Evolutionary conservation across 2,797 vertebrate species (phyloP), one percentile per base, ranked within the genome.

Genomic region (Chanos chanos): DNA sequence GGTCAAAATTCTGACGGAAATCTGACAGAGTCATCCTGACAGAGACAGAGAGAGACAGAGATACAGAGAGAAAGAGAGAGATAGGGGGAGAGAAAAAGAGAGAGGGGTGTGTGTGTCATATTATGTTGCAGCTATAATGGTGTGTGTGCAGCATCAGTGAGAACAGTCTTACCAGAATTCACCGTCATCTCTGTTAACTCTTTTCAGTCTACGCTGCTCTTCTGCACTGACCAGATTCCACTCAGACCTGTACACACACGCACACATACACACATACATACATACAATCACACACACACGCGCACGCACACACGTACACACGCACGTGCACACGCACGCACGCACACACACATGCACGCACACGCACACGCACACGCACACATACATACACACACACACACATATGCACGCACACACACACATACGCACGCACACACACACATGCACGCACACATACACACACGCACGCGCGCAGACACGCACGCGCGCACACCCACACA

Each of bases 1-100:
- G 0, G 4, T 85, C 81, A 13, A 90, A 89, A 70, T 89, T 79
- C 55, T 80, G 78, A 1, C 78, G 70, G 74, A 92, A 91, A 64
- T 92, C 89, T 3, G 79, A 72, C 58, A 86, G 59, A 0, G 81
- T 78, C 87, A 91, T 91, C 90, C 89, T 91, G 71, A 50, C 1
- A 4, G 43, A 48, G 1, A 13, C 7, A n/a, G n/a, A 44, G 47
- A 31, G 15, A 16, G 28, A 18, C 5, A 18, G 3, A 6, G 9
- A 30, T 28, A 31, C 4, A 27, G 24, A 31, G 13, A 45, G 16
- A 19, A 28, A 27, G 2, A 16, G 15, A 1, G 27, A 7, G 12
- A 34, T 3, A 47, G 25, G 15, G 15, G 56, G 16, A 8, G 13
- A 47, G 1, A 12, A 15, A 5, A 7, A 40, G 24, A 9, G 12